Evolutionary conservation across 2,888 invertebrate genomes (phyloP), one percentile per base, ranked within the genome.

Genomic region (Plagiodera versicolora): DNA sequence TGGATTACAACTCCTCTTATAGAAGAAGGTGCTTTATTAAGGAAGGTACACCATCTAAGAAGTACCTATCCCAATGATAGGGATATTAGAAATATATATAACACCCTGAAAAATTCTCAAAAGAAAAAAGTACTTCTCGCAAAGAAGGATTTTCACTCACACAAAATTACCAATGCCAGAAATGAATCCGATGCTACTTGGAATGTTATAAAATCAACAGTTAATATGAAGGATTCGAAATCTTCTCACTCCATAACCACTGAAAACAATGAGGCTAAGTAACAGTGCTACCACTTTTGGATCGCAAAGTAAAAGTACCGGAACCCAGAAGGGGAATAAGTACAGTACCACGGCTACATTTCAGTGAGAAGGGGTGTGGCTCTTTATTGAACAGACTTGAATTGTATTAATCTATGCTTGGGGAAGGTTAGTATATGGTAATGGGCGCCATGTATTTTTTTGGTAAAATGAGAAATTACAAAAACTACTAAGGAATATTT

Each of bases 101-200:
- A 48, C 11, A 28, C 19, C 20, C n/a, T 19, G 28, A 48, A 5
- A 9, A 32, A 32, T 10, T 32, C 32, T 11, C 32, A 11, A 28
- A 4, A 5, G 32, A 32, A 32, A 32, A 32, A 28, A 48, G 28
- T 48, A 48, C n/a, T 48, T 48, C 28, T 19, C 19, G 19, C 47
- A 19, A 19, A 47, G 47, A 47, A 47, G 19, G 47, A 47, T 47
- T 47, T 47, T 47, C 47, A 47, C 47, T 19, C 47, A 3, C 47
- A 47, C 19, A 47, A 47, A 19, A 47, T 47, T 8, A 47, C 9
- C 47, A 47, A 47, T 47, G 47, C 47, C 18, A 19, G 18, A 17
- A 47, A 47, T 47, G 19, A 47, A 47, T 47, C 19, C 9, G 1
- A 19, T 47, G 47, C 47, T 47, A 47, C 47, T 19, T 47, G 47